Conservation (phyloP, 1,140 invertebrate species). For the Eriocheir sinensis region DNA sequence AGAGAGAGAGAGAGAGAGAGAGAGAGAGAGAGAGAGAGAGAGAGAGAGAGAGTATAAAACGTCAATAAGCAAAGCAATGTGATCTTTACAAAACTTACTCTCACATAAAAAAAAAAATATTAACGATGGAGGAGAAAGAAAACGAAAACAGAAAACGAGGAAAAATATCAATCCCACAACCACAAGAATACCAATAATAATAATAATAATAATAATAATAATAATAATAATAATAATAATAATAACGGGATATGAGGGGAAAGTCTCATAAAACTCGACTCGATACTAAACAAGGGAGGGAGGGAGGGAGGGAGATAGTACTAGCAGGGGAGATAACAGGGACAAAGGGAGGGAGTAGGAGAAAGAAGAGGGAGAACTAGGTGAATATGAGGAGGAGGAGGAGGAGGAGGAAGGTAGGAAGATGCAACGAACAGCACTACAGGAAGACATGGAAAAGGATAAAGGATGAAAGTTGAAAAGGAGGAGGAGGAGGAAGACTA, state of each 20-base stretch:
- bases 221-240: neutral
- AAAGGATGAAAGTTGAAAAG: neutral
- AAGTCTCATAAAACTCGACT: neutral
- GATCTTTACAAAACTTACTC: neutral
- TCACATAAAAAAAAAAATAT: neutral
- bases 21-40: slow-evolving; percentile 13
- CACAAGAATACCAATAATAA: neutral
- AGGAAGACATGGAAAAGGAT: neutral
- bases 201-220: slow-evolving; percentile 24
- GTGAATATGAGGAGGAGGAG: neutral
- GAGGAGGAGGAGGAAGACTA: neutral
- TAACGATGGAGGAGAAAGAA: neutral
- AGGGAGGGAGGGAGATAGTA: neutral
- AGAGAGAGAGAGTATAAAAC: neutral
- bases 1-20: neutral
- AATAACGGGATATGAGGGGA: neutral
- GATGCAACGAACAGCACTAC: neutral
- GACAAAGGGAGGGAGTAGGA: neutral
- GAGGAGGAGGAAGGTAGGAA: neutral
- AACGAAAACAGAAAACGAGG: neutral
- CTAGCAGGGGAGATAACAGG: neutral
- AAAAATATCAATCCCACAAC: neutral
- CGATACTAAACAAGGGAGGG: neutral
- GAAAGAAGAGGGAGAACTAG: neutral
- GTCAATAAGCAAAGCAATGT: neutral